These are phyloP conservation scores for Anguilla pacifica DNA, from an alignment of 2,797 vertebrate genomes.

Conservation along the genomic window DNA sequence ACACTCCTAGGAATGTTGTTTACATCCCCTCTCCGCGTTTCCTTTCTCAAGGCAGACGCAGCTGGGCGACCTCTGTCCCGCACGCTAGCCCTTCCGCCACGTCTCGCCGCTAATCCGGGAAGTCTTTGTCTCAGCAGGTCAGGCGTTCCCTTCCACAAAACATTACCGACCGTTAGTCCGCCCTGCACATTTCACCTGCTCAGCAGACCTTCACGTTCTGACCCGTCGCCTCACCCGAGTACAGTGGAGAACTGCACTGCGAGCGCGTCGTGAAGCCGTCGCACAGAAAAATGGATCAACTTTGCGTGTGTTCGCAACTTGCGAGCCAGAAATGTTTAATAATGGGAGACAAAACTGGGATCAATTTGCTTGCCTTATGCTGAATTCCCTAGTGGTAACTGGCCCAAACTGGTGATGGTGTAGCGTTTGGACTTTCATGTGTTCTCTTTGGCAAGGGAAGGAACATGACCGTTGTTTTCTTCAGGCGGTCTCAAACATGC, in stretches of 20 bases:
- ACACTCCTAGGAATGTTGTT: slow-evolving; percentile 10
- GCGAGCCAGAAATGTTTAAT: neutral
- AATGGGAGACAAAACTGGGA: neutral
- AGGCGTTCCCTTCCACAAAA: neutral
- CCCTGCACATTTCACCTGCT: neutral
- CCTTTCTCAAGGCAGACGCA: slow-evolving; percentile 37
- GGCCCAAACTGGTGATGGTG: neutral
- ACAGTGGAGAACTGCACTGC: neutral
- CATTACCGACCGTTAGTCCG: slow-evolving; percentile 22
- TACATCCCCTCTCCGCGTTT: neutral
- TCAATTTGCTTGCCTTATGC: neutral
- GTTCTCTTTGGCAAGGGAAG: neutral
- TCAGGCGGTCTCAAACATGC: neutral
- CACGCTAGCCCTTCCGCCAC: slow-evolving; percentile 68
- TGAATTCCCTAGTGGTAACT: neutral
- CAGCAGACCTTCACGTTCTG: neutral
- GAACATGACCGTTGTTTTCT: neutral
- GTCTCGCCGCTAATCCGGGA: slow-evolving; percentile 34
- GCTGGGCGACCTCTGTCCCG: slow-evolving; percentile 58
- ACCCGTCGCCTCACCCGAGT: neutral
- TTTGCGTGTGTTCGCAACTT: neutral
- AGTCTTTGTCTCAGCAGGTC: too few relatives aligned
- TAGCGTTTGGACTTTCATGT: neutral
- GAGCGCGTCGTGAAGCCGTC: neutral
- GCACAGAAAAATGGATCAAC: neutral